These are phyloP conservation scores for Lepidonotus clava DNA, from an alignment of 2,888 invertebrate species.

Conservation along the genomic window DNA sequence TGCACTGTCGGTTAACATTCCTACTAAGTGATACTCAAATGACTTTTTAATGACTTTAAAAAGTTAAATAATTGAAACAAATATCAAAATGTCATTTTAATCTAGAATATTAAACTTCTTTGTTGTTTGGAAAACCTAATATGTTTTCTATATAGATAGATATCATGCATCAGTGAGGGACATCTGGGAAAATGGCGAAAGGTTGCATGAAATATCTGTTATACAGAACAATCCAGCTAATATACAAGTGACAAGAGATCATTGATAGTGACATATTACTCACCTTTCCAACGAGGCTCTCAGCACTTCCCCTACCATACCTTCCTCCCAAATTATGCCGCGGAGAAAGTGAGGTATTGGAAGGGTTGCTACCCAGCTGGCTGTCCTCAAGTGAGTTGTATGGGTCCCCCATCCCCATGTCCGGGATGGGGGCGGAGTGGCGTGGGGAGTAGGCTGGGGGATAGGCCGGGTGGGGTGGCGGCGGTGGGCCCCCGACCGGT, in stretches of 20 bases:
- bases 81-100: too few species aligned
- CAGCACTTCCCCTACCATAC: conserved; percentile 88
- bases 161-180: too few species aligned
- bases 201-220: too few species aligned
- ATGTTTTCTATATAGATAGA: too few species aligned
- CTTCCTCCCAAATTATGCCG: conserved; percentile 22
- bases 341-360: conserved; percentile 50
- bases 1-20: too few species aligned
- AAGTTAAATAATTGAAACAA: too few species aligned
- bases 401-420: conserved; percentile 65
- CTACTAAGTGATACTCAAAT: too few species aligned
- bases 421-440: conserved; percentile 62
- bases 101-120: too few species aligned
- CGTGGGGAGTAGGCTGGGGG: conserved; percentile 16
- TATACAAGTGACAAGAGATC: background rate
- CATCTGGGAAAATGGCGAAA: too few species aligned
- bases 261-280: background rate
- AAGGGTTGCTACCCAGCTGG: conserved; percentile 43
- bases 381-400: conserved; percentile 69
- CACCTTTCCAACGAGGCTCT: conserved; percentile 96
- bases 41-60: too few species aligned
- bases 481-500: conserved; percentile 31
- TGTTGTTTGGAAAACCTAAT: too few species aligned
- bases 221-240: too few species aligned
- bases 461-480: conserved; percentile 4